A percentile compares a stretch with the other conserved stretches of the same genome.
phyloP scores from a whole-genome alignment of 1,140 invertebrate genomes.

The Trichomalopsis sarcophagae region DNA sequence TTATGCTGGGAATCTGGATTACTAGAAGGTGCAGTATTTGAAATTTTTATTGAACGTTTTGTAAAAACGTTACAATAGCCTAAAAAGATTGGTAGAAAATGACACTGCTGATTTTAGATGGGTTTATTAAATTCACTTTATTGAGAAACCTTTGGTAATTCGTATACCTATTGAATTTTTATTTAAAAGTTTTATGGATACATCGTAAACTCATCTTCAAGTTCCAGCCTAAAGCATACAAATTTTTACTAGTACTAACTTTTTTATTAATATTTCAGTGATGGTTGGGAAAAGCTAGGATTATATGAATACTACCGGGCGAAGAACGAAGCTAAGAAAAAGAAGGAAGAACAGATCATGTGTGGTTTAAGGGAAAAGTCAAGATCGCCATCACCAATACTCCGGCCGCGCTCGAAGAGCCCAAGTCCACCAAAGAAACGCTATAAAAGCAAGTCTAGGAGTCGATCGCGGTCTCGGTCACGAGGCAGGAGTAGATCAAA shows the following conservation, averaged over 20 bases:
- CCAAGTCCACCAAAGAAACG: conserved; percentile 83
- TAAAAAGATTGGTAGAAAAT: too few relatives aligned
- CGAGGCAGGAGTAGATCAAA: conserved; percentile 75
- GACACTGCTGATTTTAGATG: too few relatives aligned
- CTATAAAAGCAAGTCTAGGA: conserved; percentile 80
- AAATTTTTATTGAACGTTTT: conserved; percentile 41
- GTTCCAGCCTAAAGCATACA: conserved; percentile 52
- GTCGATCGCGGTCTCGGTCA: conserved; percentile 75
- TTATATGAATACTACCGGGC: conserved; percentile 98
- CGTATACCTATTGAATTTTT: not conserved
- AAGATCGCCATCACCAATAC: conserved; percentile 84
- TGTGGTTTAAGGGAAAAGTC: conserved; percentile 83
- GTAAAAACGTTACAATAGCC: not conserved
- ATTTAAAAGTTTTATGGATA: not conserved
- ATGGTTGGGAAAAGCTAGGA: conserved; percentile 98
- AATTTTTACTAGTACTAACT: not conserved
- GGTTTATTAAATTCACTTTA: not conserved
- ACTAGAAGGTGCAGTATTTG: not conserved
- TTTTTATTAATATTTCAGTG: conserved; percentile 78
- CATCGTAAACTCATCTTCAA: not conserved
- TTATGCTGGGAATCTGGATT: not conserved
- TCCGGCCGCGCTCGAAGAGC: conserved; percentile 80
- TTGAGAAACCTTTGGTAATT: not conserved
- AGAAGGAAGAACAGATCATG: conserved; percentile 90
- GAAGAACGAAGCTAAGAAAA: conserved; percentile 91